Percentiles rank a stretch among this genome's conserved stretches.
Evolutionary conservation across 1,140 invertebrate genomes (phyloP).

Genomic region (Hycleus cichorii): DNA sequence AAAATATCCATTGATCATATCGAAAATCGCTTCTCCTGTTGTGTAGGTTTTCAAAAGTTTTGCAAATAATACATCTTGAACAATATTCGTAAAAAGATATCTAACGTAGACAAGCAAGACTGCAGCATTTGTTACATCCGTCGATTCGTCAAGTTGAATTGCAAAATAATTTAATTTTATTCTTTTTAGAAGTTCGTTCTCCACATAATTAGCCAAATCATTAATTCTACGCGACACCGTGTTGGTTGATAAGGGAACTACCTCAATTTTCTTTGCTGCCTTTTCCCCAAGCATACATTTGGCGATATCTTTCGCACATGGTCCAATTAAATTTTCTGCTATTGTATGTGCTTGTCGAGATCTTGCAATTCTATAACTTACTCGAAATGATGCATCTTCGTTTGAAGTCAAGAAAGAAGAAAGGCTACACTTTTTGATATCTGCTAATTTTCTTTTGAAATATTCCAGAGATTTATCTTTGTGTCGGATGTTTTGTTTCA

Average conservation of each 20-base stretch:
- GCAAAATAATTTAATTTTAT: neutral
- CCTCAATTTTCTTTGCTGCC: constrained; percentile 19
- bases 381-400: constrained; percentile 13
- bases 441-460: constrained; percentile 6
- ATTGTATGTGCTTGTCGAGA: constrained; percentile 18
- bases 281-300: constrained; percentile 16
- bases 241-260: no score
- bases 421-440: constrained; percentile 7
- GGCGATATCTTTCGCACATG: constrained; percentile 15
- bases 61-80: neutral
- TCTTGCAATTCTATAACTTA: constrained; percentile 16
- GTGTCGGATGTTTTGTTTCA: neutral
- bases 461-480: neutral
- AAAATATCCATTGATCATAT: constrained; percentile 25
- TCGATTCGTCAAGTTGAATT: neutral
- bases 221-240: no score
- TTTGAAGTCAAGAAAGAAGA: constrained; percentile 9
- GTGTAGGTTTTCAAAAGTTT: neutral
- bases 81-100: no score
- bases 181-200: no score
- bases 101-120: neutral
- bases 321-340: constrained; percentile 12
- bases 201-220: no score
- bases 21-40: constrained; percentile 28
- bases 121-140: neutral